These are phyloP conservation scores for Callinectes sapidus DNA, from an alignment of 2,888 invertebrate genomes.

Conservation along the genomic window DNA sequence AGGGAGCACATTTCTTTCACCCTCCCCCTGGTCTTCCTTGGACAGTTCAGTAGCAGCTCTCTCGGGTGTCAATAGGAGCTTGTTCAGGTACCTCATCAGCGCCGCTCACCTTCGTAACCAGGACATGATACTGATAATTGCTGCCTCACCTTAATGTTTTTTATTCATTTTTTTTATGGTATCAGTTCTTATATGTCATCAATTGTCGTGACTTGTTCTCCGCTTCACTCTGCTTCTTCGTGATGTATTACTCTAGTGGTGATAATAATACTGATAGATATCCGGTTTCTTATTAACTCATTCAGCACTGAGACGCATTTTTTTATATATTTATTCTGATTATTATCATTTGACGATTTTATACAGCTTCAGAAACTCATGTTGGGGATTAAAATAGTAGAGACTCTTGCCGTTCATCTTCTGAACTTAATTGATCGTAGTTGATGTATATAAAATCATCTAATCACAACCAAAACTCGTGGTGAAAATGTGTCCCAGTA, in stretches of 20 bases:
- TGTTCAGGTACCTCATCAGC: background rate
- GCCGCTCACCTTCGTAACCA: background rate
- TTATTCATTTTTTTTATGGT: background rate
- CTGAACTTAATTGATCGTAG: too few relatives aligned
- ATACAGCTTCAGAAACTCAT: too few relatives aligned
- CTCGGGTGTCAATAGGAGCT: background rate
- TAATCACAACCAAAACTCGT: too few relatives aligned
- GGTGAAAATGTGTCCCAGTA: too few relatives aligned
- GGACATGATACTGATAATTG: conserved; percentile 4
- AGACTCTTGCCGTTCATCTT: too few relatives aligned
- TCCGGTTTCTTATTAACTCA: too few relatives aligned
- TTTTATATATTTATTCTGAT: too few relatives aligned
- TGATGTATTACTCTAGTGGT: background rate
- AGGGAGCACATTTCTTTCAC: background rate
- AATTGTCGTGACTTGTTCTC: background rate
- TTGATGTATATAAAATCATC: too few relatives aligned
- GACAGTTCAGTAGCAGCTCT: background rate
- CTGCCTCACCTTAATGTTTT: background rate
- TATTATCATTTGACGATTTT: too few relatives aligned
- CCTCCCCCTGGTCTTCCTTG: background rate
- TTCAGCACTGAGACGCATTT: too few relatives aligned
- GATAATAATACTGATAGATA: background rate
- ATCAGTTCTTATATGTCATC: background rate
- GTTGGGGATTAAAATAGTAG: too few relatives aligned
- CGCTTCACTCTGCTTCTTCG: background rate